These are phyloP conservation scores for Rhinella marina DNA, from an alignment of 2,797 vertebrate species.

Conservation along the genomic window DNA sequence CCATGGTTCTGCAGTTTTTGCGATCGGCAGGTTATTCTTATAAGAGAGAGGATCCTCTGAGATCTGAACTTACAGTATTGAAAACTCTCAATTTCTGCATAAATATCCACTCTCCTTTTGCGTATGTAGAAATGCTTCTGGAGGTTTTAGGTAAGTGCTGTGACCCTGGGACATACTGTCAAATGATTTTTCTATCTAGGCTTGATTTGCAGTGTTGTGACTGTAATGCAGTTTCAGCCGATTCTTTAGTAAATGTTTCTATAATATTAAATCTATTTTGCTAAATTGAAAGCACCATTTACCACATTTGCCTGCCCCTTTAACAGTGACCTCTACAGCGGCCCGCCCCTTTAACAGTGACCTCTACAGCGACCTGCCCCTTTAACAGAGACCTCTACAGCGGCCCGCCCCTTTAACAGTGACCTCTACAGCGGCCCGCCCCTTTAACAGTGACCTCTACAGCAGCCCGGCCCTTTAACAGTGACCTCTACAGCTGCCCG, in stretches of 20 bases:
- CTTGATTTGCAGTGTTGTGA: background rate
- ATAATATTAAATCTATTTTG: too few species aligned
- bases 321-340: too few species aligned
- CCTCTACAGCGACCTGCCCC: too few species aligned
- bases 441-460: too few species aligned
- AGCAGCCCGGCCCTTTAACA: too few species aligned
- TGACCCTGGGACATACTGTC: background rate
- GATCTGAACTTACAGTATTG: slow-evolving; percentile 86
- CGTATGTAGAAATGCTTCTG: slow-evolving; percentile 87
- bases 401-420: too few species aligned
- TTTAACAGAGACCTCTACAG: too few species aligned
- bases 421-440: too few species aligned
- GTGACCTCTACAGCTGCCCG: too few species aligned
- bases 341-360: too few species aligned
- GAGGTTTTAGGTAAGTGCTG: slow-evolving; percentile 87
- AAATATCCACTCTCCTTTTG: slow-evolving; percentile 81
- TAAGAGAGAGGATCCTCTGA: slow-evolving; percentile 81
- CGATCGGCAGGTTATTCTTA: slow-evolving; percentile 76
- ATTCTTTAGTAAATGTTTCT: background rate
- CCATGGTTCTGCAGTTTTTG: slow-evolving; percentile 81
- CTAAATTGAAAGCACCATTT: too few species aligned
- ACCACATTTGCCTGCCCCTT: too few species aligned
- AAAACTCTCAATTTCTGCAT: slow-evolving; percentile 85
- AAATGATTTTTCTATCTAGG: background rate
- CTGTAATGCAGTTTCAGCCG: background rate